Base-by-base conservation (phyloP, 1,140 invertebrate genomes). In the Neotoxoptera formosana region DNA sequence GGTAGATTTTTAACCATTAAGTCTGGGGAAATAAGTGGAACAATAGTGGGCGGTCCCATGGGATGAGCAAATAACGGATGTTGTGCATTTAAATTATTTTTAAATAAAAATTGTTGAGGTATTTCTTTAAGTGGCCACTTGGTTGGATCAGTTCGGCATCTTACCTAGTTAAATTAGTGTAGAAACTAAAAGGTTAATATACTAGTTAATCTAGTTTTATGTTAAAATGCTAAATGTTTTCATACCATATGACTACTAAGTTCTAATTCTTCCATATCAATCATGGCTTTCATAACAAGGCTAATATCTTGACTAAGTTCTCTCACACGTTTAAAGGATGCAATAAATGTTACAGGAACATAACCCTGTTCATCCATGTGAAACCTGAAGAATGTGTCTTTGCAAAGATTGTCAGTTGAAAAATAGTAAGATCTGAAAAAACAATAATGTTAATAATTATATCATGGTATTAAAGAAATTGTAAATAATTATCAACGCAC, bases 361-460 rank as follows among this genome's bases (percentile, higher is more conserved):
- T 97, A 99, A 91, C 99, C 99, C 94, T 99, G 97, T 30, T 96
- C 95, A 94, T 99, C 97, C 99, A 99, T 99, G 96, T 99, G 99
- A 94, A 98, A 97, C 92, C 99, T 96, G 94, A 99, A 96, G 96
- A 99, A 99, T 95, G 99, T 98, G 95, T 99, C 99, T 94, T 98
- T 97, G 94, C 98, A 96, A 90, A 99, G 96, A 96, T 99, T 99
- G 94, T 99, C 99, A 94, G 98, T 97, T 95, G 98, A 99, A 96
- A 99, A 99, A 96, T 99, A 99, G 96, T 99, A 99, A 96, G 99
- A 99, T 95, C 99, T 99, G 95, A 56, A 97, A 96, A 94, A 94
- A 94, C 94, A 94, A 36, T 94, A 94, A 93, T 17, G 56, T 48
- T 41, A 87, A 56, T 84, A 86, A 30, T 53, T 83, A 56, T 25